Evolutionary conservation across 2,113 vertebrate species (phyloP).

Genomic region (Hypanus sabinus): DNA sequence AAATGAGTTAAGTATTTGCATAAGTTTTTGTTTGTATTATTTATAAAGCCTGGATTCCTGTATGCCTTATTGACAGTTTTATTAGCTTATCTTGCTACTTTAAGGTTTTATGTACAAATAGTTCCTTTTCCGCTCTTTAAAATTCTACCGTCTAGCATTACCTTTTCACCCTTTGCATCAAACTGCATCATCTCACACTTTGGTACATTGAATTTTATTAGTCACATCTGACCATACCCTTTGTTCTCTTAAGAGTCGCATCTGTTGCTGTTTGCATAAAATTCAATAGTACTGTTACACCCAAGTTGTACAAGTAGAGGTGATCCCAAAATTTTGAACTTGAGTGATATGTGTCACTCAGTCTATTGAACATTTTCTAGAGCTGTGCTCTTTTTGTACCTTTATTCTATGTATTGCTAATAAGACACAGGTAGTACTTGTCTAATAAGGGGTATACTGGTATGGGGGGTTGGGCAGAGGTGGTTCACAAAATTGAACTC

Average conservation of each 20-base stretch:
- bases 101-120: no score
- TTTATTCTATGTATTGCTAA: background rate
- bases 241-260: background rate
- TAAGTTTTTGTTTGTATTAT: no score
- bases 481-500: no score
- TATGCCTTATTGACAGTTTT: no score
- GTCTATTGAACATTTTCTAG: background rate
- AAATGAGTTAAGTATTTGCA: no score
- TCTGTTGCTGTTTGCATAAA: background rate
- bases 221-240: background rate
- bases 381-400: background rate
- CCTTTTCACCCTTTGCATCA: no score
- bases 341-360: background rate
- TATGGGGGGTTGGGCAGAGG: no score
- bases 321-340: background rate
- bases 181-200: no score
- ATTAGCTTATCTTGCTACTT: no score
- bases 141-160: background rate
- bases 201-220: background rate
- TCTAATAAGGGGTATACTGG: background rate
- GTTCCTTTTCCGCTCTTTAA: background rate
- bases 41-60: no score
- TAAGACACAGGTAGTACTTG: background rate
- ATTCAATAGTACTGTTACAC: no score
- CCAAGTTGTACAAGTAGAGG: no score